Evolutionary conservation across 1,140 invertebrate species (phyloP), one percentile per base, ranked within the genome.

Genomic region (Agrypnia vestita): DNA sequence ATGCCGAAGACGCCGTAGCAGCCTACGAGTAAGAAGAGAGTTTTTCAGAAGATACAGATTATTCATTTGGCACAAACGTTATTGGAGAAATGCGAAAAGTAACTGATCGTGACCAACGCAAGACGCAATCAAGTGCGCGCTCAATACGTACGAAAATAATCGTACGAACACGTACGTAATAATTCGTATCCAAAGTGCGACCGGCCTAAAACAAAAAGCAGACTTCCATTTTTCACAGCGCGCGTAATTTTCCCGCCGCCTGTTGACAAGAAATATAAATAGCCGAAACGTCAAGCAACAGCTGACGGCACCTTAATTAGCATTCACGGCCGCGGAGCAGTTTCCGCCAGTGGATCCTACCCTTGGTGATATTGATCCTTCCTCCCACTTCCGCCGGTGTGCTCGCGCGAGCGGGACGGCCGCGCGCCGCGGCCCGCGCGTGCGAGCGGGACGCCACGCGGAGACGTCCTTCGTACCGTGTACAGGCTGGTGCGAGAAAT

Each of bases 271-370:
- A 13, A 51, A 15, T 51, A 51, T 51, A 51, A 51, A 15, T 12
- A 51, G 11, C 3, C 9, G 8, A 0, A 13, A 67, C 62, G 43
- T 46, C 62, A 47, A 17, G 64, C 64, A 69, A 69, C 64, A 69
- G 64, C 64, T 69, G 64, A 69, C 21, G 64, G 17, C 64, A 49
- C 44, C 43, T 69, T 69, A 69, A 69, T 69, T 69, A 69, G 64
- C 64, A 49, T 69, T 47, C 64, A 69, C 64, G 64, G 64, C 15
- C 64, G 43, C 64, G 15, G 25, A 62, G 15, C 44, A 69, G 64
- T 69, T 69, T 69, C 64, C 64, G 64, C 64, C 64, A 69, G 64
- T 69, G 44, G 13, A n/a, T 13, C 61, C 21, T 64, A 19, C 61
- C 61, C 21, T n/a, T 13, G 61, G 61, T 43, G 43, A 69, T 69